These are phyloP conservation scores for Hyppa rectilinea DNA, from an alignment of 2,888 invertebrate species.

Conservation along the genomic window DNA sequence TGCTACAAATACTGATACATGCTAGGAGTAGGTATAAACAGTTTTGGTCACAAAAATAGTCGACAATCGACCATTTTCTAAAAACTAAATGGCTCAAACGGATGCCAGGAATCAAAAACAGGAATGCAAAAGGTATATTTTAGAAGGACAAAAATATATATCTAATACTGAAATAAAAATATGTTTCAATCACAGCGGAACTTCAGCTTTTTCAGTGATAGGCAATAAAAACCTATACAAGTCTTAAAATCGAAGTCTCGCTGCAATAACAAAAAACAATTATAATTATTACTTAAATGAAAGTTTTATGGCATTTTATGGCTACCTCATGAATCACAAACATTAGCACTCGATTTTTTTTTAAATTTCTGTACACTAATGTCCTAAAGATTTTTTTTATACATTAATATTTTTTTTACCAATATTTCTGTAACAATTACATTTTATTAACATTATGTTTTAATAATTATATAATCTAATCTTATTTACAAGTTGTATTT, in stretches of 20 bases:
- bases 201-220: not conserved
- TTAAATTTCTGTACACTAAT: conserved; percentile 79
- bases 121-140: conserved; percentile 81
- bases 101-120: conserved; percentile 80
- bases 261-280: conserved; percentile 46
- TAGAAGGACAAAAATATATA: conserved; percentile 70
- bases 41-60: conserved; percentile 77
- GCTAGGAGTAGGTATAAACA: conserved; percentile 81
- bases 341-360: conserved; percentile 81
- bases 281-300: conserved; percentile 71
- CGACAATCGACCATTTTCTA: conserved; percentile 69
- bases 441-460: conserved; percentile 83
- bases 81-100: conserved; percentile 76
- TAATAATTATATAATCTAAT: conserved; percentile 84
- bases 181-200: conserved; percentile 28
- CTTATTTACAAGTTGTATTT: conserved; percentile 86
- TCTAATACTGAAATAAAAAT: conserved; percentile 78
- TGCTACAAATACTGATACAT: conserved; percentile 87
- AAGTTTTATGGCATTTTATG: conserved; percentile 88
- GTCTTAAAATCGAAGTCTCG: conserved; percentile 17
- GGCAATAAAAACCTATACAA: not conserved
- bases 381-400: conserved; percentile 79
- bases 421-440: conserved; percentile 85
- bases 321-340: conserved; percentile 89
- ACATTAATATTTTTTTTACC: conserved; percentile 79